Base-by-base conservation (phyloP, 2,888 invertebrate genomes). In the Schizaphis graminum region DNA sequence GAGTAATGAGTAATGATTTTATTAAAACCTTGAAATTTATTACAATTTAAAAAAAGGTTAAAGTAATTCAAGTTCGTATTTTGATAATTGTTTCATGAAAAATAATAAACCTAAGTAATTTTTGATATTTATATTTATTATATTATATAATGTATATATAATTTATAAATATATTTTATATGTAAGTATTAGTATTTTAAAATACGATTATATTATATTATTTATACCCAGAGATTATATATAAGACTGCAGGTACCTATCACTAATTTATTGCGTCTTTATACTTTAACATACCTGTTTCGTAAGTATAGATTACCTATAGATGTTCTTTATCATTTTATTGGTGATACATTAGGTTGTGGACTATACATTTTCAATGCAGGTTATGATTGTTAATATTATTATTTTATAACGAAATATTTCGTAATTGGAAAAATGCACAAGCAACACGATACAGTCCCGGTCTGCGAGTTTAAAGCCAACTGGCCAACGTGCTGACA, bases 401-500 rank as follows among this genome's bases (percentile, higher is more conserved):
- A 4, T n/a, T 90, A 11, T 77, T 49, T 53, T 11, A 84, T 10
- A 4, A 16, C 41, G 91, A 11, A 91, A 91, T 87, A 67, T 87
- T 92, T 41, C 88, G 92, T 24, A 41, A 53, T 10, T 67, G 67
- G 41, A 56, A 89, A n/a, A 44, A 53, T 44, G 57, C 86, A 90
- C 86, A 2, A 41, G 49, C 89, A 86, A 94, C 93, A 86, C 90
- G 61, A 90, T 67, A 94, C 93, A 94, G 90, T 90, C 61, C 35
- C 86, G 90, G 90, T 86, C 47, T 86, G 94, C 67, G 90, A 53
- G 86, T 87, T 87, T 28, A n/a, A 67, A 84, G 57, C 47, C 90
- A 49, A 94, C 94, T 94, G 91, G 41, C 94, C 94, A 94, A 94
- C 94, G 94, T 94, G 94, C 90, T 61, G 90, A 91, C 94, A 94